A percentile compares a stretch with the other conserved stretches of the same genome.
These are phyloP conservation scores for Pomacea canaliculata DNA, from an alignment of 2,888 invertebrate genomes.

Conservation along the genomic window DNA sequence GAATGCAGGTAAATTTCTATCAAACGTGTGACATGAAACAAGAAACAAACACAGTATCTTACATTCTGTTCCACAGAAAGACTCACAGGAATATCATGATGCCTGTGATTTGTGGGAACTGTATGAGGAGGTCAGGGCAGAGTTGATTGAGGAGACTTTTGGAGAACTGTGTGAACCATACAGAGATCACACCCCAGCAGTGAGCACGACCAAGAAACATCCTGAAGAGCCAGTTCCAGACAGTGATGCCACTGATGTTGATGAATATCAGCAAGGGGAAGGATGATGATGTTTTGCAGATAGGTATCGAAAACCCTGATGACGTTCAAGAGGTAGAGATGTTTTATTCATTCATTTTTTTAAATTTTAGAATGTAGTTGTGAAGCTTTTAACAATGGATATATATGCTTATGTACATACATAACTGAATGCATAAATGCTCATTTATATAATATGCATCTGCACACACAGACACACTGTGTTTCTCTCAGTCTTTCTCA, in stretches of 20 bases:
- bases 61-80: slow-evolving; percentile 73
- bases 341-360: background rate
- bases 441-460: no score
- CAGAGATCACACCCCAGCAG: background rate
- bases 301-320: no score
- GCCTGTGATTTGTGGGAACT: slow-evolving; percentile 90
- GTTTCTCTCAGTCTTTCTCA: no score
- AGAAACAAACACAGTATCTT: no score
- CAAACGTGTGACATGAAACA: no score
- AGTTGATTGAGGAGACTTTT: slow-evolving; percentile 64
- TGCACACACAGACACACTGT: no score
- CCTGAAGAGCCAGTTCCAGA: slow-evolving; percentile 9
- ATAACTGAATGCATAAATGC: no score
- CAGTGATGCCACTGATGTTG: slow-evolving; percentile 25
- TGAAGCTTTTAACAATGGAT: no score
- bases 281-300: slow-evolving; percentile 14
- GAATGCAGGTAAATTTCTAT: no score
- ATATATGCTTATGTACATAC: no score
- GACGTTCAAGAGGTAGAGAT: no score
- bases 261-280: slow-evolving; percentile 18
- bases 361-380: background rate
- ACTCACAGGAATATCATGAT: slow-evolving; percentile 88
- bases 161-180: slow-evolving; percentile 42
- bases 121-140: slow-evolving; percentile 76
- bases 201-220: background rate